Evolutionary conservation across 2,888 invertebrate species (phyloP).

Genomic region (Himalopsyche anomala): DNA sequence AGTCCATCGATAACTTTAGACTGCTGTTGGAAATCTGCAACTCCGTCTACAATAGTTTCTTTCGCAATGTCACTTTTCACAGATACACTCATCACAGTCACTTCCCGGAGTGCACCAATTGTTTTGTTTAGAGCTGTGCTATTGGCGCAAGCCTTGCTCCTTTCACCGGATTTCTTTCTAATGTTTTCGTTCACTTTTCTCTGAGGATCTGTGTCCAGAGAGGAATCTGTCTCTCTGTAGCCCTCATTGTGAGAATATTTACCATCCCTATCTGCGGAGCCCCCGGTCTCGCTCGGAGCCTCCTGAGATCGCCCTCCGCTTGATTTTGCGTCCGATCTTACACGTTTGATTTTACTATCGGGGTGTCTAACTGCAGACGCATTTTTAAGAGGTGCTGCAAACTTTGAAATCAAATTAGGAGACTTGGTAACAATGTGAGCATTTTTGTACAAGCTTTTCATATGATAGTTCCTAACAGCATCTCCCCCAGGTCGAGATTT

Average conservation of each 20-base stretch:
- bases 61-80: conserved; percentile 63
- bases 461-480: conserved; percentile 71
- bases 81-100: conserved; percentile 49
- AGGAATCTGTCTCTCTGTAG: conserved; percentile 70
- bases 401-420: conserved; percentile 71
- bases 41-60: conserved; percentile 14
- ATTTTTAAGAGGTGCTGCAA: conserved; percentile 14
- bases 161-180: conserved; percentile 17
- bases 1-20: conserved; percentile 9
- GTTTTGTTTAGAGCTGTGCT: conserved; percentile 6
- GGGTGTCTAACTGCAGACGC: conserved; percentile 64
- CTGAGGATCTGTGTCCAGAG: neutral
- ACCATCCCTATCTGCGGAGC: conserved; percentile 75
- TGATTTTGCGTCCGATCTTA: conserved; percentile 69
- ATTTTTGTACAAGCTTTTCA: conserved; percentile 76
- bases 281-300: neutral
- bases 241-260: conserved; percentile 75
- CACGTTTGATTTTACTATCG: conserved; percentile 70
- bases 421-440: conserved; percentile 76
- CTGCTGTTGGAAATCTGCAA: conserved; percentile 3
- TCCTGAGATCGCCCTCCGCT: conserved; percentile 68
- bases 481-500: conserved; percentile 74
- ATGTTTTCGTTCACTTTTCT: conserved; percentile 1
- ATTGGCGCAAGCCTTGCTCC: conserved; percentile 1
- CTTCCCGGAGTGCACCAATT: conserved; percentile 13